Evolutionary conservation across 2,797 vertebrate species (phyloP).

Genomic region (Chloroceryle inda): DNA sequence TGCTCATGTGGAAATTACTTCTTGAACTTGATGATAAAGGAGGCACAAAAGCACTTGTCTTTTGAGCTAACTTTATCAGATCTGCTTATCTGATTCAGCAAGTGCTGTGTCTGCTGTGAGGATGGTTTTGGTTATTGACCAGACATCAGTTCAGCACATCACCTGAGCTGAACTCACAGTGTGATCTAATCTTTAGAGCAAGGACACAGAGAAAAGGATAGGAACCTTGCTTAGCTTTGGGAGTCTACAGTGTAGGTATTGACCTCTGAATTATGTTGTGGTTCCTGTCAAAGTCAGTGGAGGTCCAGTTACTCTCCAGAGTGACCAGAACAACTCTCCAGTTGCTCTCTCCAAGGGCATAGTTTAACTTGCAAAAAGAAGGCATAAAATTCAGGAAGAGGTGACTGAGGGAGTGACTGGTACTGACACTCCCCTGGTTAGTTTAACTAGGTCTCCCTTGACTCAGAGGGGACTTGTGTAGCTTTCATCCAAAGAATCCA

Average conservation of each 20-base stretch:
- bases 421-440: not conserved
- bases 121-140: not conserved
- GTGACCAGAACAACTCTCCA: not conserved
- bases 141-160: not conserved
- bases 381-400: not conserved
- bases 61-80: not conserved
- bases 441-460: not conserved
- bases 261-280: not conserved
- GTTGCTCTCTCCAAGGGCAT: not conserved
- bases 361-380: not conserved
- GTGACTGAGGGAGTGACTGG: not conserved
- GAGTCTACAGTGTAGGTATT: not conserved
- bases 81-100: conserved; percentile 1
- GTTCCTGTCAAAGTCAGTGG: not conserved
- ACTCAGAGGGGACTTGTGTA: not conserved
- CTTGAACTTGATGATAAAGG: not conserved
- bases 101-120: not conserved
- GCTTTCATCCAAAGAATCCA: not conserved
- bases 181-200: not conserved
- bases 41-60: not conserved
- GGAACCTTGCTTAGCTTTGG: not conserved
- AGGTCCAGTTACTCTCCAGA: not conserved
- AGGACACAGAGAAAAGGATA: not conserved
- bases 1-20: not conserved
- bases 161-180: not conserved